Evolutionary conservation across 2,888 invertebrate genomes (phyloP).

Genomic region (Teinopalpus imperialis): DNA sequence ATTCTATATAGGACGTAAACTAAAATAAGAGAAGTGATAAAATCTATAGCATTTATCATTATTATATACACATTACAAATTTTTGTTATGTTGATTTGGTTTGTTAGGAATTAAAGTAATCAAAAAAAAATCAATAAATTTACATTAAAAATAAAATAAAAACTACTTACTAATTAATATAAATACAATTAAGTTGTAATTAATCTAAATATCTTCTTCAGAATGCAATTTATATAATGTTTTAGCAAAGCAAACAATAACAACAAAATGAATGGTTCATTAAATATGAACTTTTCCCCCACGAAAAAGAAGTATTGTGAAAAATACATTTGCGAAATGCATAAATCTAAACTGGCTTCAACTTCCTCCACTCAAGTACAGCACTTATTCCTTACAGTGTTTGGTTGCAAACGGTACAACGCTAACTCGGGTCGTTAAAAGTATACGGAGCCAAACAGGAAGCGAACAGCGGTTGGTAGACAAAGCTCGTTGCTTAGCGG

Average conservation of each 20-base stretch:
- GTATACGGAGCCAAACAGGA: constrained; percentile 45
- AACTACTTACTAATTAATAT: too few species aligned
- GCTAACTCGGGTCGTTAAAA: constrained; percentile 47
- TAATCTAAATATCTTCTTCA: neutral
- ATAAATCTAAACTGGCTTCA: constrained; percentile 53
- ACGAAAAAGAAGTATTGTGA: constrained; percentile 45
- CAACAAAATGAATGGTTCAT: constrained; percentile 53
- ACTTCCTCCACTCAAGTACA: constrained; percentile 28
- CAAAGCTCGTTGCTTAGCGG: constrained; percentile 52
- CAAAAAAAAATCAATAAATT: too few species aligned
- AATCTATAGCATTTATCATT: too few species aligned
- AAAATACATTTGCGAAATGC: constrained; percentile 63
- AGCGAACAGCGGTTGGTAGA: constrained; percentile 47
- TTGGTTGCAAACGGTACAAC: constrained; percentile 33
- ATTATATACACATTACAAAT: too few species aligned
- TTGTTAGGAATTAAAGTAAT: too few species aligned
- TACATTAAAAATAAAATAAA: too few species aligned
- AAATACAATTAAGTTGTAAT: too few species aligned
- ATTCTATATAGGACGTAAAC: too few species aligned
- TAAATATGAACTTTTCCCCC: constrained; percentile 49
- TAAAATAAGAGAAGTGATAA: too few species aligned
- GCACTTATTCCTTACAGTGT: constrained; percentile 31
- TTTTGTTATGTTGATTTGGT: too few species aligned
- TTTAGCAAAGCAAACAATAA: constrained; percentile 25
- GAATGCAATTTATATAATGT: constrained; percentile 20